Evolutionary conservation across 2,888 invertebrate species (phyloP), one percentile per base, ranked within the genome.

Genomic region (Zygogramma bicolorata): DNA sequence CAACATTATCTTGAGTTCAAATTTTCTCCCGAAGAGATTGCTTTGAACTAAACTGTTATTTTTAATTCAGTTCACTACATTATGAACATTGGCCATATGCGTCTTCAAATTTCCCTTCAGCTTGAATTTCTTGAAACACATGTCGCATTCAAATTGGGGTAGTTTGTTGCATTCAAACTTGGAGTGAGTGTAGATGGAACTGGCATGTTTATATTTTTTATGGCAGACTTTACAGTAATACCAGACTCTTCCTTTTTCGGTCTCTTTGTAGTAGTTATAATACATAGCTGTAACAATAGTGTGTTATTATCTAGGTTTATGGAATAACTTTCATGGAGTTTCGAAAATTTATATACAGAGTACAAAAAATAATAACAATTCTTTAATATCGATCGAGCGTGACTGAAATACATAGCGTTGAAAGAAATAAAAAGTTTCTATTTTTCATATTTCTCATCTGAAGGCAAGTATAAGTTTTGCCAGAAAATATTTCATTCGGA

Each of bases 141-240:
- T 15, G 13, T 66, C 42, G 42, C 76, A 76, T 38, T 25, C 53
- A 34, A 81, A 81, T 57, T 81, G 81, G 6, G 77, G 76, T 15
- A 60, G 49, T 67, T 69, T 74, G 58, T 76, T 75, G 40, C 77
- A 78, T 65, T 78, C 77, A 27, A 74, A 78, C 38, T 75, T 75
- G 27, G 65, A 72, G 58, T 78, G 77, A 8, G 65, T 75, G 31
- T 71, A 63, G 2, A 79, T 70, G 31, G 79, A 77, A 18, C 79
- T 75, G 49, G 76, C 71, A 60, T 80, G 77, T 63, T 80, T 81
- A 75, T 82, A 83, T 31, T 73, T 74, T 69, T 82, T 81, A 15
- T 74, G 65, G 65, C 82, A 82, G 1, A 71, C 73, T 58, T 71
- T 73, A 71, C 81, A 81, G 27, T 15, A 25, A 27, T 53, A 53